Evolutionary conservation across 2,797 vertebrate species (phyloP).

Genomic region (Mormyrops boulengeri): DNA sequence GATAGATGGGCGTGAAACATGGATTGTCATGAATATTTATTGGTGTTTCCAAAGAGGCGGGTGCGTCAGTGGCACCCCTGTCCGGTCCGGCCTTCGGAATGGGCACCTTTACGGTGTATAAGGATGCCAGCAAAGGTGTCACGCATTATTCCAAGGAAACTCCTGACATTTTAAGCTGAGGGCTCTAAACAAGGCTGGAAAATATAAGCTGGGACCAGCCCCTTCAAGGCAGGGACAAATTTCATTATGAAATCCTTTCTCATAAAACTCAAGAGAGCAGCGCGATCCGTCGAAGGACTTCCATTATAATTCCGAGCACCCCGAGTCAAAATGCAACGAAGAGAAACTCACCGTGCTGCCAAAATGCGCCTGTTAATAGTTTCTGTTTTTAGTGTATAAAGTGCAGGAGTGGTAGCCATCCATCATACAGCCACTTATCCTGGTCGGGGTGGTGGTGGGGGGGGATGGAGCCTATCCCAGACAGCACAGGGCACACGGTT

Average conservation of each 20-base stretch:
- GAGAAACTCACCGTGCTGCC: background rate
- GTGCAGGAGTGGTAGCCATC: background rate
- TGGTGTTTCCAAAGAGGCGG: slow-evolving; percentile 48
- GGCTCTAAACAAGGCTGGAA: background rate
- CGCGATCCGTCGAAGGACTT: slow-evolving; percentile 12
- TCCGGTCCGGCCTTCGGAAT: slow-evolving; percentile 49
- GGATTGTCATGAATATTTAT: slow-evolving; percentile 49
- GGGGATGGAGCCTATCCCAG: background rate
- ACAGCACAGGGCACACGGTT: background rate
- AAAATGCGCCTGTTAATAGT: background rate
- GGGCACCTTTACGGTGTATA: background rate
- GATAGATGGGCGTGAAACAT: background rate
- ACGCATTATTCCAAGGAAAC: slow-evolving; percentile 14
- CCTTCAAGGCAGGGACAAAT: slow-evolving; percentile 4
- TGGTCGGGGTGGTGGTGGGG: background rate
- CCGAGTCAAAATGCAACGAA: background rate
- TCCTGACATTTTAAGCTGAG: background rate
- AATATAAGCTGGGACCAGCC: background rate
- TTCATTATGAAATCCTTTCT: background rate
- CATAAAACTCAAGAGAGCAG: background rate
- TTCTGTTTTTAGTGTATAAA: background rate
- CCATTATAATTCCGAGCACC: background rate
- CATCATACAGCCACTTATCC: background rate
- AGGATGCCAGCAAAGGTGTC: background rate
- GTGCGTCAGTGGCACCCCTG: slow-evolving; percentile 56